phyloP scores from a whole-genome alignment of 2,797 vertebrate genomes.

The Sebastes wilsoni region DNA sequence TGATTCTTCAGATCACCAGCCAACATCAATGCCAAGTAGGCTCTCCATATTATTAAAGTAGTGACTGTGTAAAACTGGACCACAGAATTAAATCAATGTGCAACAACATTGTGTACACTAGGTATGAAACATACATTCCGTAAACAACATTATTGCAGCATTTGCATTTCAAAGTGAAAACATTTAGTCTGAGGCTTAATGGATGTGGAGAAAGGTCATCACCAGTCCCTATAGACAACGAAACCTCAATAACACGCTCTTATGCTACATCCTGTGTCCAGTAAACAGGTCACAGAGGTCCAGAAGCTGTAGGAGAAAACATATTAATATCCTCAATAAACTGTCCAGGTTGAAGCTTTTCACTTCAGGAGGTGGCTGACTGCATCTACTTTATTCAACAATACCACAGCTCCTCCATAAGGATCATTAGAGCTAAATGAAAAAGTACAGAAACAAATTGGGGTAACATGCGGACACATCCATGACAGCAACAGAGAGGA shows the following conservation, averaged over 20 bases:
- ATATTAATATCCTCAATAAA: conserved; percentile 5
- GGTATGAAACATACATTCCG: neutral
- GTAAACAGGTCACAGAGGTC: conserved; percentile 1
- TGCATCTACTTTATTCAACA: neutral
- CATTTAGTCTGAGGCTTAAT: conserved; percentile 1
- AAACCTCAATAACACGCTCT: neutral
- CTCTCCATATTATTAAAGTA: neutral
- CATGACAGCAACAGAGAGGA: conserved; percentile 4
- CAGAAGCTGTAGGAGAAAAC: conserved; percentile 31
- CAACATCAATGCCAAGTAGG: neutral
- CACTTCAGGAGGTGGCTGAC: neutral
- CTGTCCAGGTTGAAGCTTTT: neutral
- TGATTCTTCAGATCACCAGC: neutral
- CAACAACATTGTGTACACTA: neutral
- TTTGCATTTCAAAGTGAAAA: neutral
- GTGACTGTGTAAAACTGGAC: neutral
- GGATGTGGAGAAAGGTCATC: neutral
- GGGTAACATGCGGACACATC: conserved; percentile 2
- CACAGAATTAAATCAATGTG: conserved; percentile 6
- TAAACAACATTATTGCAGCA: neutral
- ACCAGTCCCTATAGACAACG: neutral
- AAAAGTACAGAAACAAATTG: neutral
- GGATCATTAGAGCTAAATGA: neutral
- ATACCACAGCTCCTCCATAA: neutral
- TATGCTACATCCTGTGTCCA: neutral